phyloP scores from a whole-genome alignment of 2,797 vertebrate species.

The Ficedula albicollis region DNA sequence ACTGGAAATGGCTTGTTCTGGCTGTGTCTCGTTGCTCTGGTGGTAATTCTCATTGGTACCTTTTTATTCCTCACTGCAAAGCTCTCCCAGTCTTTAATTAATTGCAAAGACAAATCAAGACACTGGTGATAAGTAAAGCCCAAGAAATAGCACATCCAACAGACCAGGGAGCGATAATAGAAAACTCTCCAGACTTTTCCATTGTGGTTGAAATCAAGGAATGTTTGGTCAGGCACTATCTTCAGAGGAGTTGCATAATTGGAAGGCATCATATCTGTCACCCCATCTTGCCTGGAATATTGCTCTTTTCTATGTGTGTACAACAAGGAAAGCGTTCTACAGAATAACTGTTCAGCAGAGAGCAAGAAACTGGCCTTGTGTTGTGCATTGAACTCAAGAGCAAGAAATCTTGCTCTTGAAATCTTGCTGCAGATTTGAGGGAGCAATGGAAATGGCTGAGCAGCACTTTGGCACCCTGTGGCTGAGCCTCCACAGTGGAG shows the following conservation, averaged over 20 bases:
- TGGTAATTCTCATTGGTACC: too few species aligned
- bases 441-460: background rate
- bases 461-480: background rate
- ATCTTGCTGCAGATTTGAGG: background rate
- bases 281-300: background rate
- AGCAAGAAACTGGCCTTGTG: background rate
- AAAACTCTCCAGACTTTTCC: background rate
- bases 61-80: background rate
- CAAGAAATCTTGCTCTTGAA: background rate
- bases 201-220: background rate
- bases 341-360: background rate
- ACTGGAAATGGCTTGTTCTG: background rate
- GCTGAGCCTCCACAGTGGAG: background rate
- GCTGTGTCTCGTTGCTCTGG: background rate
- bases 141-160: background rate
- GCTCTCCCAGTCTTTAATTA: background rate
- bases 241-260: background rate
- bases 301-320: background rate
- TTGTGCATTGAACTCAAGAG: background rate
- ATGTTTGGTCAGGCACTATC: background rate
- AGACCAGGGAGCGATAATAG: background rate
- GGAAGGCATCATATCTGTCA: background rate
- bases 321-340: background rate
- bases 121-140: background rate
- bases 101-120: background rate